phyloP scores from a whole-genome alignment of 2,113 vertebrate species.

The Pyrgilauda ruficollis region DNA sequence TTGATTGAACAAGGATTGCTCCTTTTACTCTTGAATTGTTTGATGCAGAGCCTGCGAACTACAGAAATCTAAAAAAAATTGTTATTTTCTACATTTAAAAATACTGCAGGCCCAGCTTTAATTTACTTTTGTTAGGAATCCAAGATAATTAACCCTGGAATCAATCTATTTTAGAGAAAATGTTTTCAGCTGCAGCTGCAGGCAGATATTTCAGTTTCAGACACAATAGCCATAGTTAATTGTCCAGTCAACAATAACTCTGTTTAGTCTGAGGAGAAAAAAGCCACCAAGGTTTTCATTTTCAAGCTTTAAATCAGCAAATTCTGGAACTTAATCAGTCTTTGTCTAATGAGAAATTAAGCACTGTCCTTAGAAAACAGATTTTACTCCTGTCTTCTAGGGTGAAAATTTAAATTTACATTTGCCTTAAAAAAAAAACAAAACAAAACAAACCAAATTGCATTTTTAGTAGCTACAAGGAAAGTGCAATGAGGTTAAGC shows the following conservation, averaged over 20 bases:
- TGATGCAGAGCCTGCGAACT: not conserved
- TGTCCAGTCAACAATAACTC: constrained; percentile 38
- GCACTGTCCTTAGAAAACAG: not conserved
- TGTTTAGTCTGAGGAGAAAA: not conserved
- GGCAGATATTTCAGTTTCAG: constrained; percentile 22
- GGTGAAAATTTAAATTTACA: not conserved
- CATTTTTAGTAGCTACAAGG: not conserved
- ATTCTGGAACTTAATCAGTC: constrained; percentile 22
- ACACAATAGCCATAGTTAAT: constrained; percentile 43
- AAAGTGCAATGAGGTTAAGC: not conserved
- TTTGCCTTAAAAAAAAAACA: not conserved
- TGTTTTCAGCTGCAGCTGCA: constrained; percentile 22
- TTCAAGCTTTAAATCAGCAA: constrained; percentile 30
- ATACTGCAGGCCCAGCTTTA: not conserved
- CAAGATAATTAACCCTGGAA: constrained; percentile 30
- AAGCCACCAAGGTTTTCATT: not conserved
- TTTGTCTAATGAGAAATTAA: constrained; percentile 39
- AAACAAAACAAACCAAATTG: not conserved
- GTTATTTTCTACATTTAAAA: not conserved
- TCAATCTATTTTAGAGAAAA: constrained; percentile 24
- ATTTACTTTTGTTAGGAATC: constrained; percentile 9
- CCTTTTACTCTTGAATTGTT: not conserved
- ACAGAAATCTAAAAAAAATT: not conserved
- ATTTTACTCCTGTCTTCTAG: not conserved
- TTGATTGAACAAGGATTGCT: not conserved